A percentile compares a stretch with the other conserved stretches of the same genome.
Conservation (phyloP, 2,888 invertebrate genomes). For the Amaurobius ferox region DNA sequence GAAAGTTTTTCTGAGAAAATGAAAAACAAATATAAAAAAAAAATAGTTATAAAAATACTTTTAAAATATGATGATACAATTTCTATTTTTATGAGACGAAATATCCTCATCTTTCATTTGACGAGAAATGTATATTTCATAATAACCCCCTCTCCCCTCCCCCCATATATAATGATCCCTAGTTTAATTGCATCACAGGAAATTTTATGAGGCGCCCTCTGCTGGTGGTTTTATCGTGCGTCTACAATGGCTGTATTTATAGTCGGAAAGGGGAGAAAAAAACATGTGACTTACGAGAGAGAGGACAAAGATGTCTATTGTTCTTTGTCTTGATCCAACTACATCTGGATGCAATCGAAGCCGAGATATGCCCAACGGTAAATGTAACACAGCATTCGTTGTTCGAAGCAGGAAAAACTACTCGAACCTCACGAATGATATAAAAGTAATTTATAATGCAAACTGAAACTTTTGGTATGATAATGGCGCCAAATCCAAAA, state of each 20-base stretch:
- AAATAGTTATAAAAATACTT: too few species aligned
- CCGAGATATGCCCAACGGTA: not conserved
- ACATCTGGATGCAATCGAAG: not conserved
- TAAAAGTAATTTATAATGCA: too few species aligned
- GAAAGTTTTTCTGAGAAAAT: too few species aligned
- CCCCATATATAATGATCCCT: too few species aligned
- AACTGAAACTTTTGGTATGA: too few species aligned
- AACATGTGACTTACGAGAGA: not conserved
- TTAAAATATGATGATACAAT: too few species aligned
- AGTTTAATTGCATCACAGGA: not conserved
- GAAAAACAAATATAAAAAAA: too few species aligned
- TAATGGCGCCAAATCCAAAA: too few species aligned
- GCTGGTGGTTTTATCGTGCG: not conserved
- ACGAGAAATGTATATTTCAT: too few species aligned
- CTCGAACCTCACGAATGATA: not conserved
- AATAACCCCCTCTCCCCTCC: too few species aligned
- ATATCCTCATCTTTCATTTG: too few species aligned
- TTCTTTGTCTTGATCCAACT: not conserved
- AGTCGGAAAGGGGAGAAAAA: not conserved
- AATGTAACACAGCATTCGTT: not conserved
- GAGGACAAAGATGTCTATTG: not conserved
- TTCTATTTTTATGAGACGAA: too few species aligned
- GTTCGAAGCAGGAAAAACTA: not conserved
- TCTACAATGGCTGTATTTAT: not conserved
- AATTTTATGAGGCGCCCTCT: not conserved